These are phyloP conservation scores for Harpalus rubripes DNA, from an alignment of 2,888 invertebrate genomes.

Conservation along the genomic window DNA sequence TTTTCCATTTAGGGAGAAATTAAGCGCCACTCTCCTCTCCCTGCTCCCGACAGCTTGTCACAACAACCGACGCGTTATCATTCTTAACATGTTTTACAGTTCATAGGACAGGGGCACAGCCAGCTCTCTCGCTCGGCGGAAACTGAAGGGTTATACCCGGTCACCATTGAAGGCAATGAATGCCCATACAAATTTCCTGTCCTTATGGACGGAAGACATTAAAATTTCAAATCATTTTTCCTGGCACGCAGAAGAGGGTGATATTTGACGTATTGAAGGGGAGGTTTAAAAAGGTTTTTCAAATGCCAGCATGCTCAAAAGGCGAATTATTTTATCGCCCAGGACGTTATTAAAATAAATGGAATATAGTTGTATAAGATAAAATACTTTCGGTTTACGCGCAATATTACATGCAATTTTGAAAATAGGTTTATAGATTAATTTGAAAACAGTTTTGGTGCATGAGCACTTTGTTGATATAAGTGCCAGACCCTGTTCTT, in stretches of 20 bases:
- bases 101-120: conserved; percentile 53
- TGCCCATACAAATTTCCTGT: conserved; percentile 23
- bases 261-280: conserved; percentile 5
- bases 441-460: no score
- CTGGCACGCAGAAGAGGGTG: not conserved
- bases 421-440: no score
- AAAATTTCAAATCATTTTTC: conserved; percentile 17
- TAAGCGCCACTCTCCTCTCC: conserved; percentile 55
- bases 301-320: not conserved
- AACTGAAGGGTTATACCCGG: conserved; percentile 22
- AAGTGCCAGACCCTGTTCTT: no score
- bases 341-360: not conserved
- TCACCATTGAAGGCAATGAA: conserved; percentile 23
- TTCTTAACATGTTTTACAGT: conserved; percentile 67
- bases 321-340: not conserved
- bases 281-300: not conserved
- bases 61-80: conserved; percentile 66
- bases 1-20: not conserved
- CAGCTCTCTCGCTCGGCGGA: conserved; percentile 7
- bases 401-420: no score
- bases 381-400: no score
- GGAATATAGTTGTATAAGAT: no score
- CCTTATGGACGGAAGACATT: conserved; percentile 25
- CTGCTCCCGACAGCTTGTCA: conserved; percentile 52
- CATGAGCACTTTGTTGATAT: no score